phyloP scores from a whole-genome alignment of 2,888 invertebrate species.

The Rhimphoctona megacephalus region DNA sequence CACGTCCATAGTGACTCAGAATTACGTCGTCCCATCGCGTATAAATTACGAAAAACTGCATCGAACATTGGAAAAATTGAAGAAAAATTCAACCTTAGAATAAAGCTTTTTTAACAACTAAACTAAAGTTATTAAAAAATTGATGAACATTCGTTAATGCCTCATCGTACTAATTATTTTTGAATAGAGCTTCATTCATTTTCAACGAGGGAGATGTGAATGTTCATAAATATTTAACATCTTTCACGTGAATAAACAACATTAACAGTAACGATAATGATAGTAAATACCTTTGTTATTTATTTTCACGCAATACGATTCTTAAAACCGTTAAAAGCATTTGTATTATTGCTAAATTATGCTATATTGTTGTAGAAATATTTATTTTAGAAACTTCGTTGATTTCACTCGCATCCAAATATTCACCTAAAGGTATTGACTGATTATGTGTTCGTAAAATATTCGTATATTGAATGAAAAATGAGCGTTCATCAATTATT shows the following conservation, averaged over 20 bases:
- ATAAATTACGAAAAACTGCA: conserved; percentile 48
- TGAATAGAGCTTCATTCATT: neutral
- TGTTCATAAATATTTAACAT: neutral
- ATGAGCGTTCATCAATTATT: neutral
- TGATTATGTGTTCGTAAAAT: too few relatives aligned
- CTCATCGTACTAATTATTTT: neutral
- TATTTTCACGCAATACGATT: neutral
- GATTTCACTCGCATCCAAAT: too few relatives aligned
- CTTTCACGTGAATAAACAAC: neutral
- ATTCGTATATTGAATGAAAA: neutral
- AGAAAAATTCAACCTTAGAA: neutral
- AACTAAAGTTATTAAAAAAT: neutral
- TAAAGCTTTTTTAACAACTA: neutral
- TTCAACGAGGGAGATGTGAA: neutral
- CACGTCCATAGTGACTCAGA: conserved; percentile 43
- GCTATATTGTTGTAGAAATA: neutral
- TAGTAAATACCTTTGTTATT: neutral
- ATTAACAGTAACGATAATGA: neutral
- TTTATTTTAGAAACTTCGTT: too few relatives aligned
- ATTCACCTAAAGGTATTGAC: too few relatives aligned
- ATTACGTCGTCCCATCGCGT: conserved; percentile 40
- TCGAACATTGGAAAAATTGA: conserved; percentile 13
- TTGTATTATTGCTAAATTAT: neutral
- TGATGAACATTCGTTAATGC: neutral
- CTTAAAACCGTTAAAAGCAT: neutral